Evolutionary conservation across 1,140 invertebrate genomes (phyloP).

Genomic region (Bicyclus anynana): DNA sequence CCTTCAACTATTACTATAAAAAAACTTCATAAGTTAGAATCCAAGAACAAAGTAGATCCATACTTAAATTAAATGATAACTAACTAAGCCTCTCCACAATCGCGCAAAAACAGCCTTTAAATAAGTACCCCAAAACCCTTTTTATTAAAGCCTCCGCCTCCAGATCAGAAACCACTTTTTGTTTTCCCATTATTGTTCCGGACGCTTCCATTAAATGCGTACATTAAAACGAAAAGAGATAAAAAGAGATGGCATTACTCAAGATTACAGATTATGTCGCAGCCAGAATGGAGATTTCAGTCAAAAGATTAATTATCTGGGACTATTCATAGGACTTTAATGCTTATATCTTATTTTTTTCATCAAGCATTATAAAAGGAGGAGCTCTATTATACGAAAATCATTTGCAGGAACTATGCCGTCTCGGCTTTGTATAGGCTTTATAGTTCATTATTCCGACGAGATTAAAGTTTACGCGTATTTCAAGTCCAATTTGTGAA

Average conservation of each 20-base stretch:
- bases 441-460: not conserved
- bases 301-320: constrained; percentile 32
- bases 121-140: constrained; percentile 1
- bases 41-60: too few species aligned
- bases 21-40: too few species aligned
- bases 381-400: not conserved
- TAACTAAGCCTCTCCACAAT: not conserved
- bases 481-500: not conserved
- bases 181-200: constrained; percentile 26
- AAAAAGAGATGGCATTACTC: constrained; percentile 25
- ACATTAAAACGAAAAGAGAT: constrained; percentile 35
- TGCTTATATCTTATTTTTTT: constrained; percentile 37
- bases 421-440: not conserved
- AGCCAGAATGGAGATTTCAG: constrained; percentile 23
- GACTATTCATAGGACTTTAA: constrained; percentile 15
- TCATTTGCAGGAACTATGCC: not conserved
- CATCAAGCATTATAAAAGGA: not conserved
- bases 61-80: too few species aligned
- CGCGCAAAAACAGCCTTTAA: not conserved
- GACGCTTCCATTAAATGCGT: constrained; percentile 25
- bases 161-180: constrained; percentile 18
- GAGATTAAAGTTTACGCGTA: not conserved
- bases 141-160: not conserved
- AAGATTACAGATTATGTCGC: constrained; percentile 39
- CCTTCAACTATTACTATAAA: too few species aligned